Conservation (phyloP, 1,140 invertebrate species). For the Bombus fervidus region DNA sequence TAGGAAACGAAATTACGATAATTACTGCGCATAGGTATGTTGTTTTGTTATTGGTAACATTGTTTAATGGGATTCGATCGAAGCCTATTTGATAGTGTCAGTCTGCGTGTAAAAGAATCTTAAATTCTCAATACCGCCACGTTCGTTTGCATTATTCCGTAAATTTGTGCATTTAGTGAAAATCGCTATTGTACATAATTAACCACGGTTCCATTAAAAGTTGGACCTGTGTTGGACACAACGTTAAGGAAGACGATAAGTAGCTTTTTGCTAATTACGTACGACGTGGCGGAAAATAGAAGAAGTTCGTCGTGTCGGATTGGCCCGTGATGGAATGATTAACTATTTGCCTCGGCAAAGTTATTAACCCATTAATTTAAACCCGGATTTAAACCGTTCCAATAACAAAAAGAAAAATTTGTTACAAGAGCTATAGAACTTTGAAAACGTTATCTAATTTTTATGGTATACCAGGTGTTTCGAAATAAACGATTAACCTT, state of each 20-base stretch:
- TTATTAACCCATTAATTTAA: not conserved
- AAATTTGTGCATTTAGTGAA: too few relatives aligned
- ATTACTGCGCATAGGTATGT: too few relatives aligned
- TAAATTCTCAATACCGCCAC: too few relatives aligned
- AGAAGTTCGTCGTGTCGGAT: not conserved
- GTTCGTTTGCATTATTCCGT: too few relatives aligned
- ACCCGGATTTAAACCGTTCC: too few relatives aligned
- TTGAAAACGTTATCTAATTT: not conserved
- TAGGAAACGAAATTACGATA: not conserved
- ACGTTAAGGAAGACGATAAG: not conserved
- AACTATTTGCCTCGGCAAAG: not conserved
- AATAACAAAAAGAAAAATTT: too few relatives aligned
- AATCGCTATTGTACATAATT: too few relatives aligned
- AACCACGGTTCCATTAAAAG: not conserved
- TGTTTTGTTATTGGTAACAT: not conserved
- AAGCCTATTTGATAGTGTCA: too few relatives aligned
- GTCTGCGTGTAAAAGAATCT: too few relatives aligned
- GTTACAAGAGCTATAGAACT: not conserved
- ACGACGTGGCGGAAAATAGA: not conserved
- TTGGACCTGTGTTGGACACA: too few relatives aligned
- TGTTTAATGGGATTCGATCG: not conserved
- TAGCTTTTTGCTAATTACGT: conserved; percentile 22
- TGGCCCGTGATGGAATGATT: not conserved
- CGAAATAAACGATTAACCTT: not conserved
- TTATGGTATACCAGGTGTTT: not conserved